Percentiles rank a stretch among this genome's conserved stretches.
Evolutionary conservation across 2,113 vertebrate genomes (phyloP).

Genomic region (Lasiurus borealis): DNA sequence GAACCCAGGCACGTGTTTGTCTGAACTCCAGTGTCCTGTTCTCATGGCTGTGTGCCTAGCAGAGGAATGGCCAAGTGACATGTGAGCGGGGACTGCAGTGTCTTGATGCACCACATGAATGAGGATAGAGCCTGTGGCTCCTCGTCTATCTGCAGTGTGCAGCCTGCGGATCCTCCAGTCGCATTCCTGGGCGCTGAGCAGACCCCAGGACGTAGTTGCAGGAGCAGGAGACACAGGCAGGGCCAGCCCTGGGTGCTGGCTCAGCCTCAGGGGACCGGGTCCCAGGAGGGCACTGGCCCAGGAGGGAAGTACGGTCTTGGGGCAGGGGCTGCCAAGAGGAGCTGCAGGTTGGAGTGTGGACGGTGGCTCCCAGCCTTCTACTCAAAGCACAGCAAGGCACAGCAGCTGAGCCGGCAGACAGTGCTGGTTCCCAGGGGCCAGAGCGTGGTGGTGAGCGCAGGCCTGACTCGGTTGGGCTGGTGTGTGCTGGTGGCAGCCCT

Average conservation of each 20-base stretch:
- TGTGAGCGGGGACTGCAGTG: background rate
- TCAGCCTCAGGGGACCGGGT: background rate
- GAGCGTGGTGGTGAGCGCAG: background rate
- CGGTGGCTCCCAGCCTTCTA: background rate
- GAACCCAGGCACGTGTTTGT: too few relatives aligned
- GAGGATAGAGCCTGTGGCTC: background rate
- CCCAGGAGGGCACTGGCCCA: background rate
- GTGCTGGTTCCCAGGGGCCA: background rate
- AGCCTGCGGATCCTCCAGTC: background rate
- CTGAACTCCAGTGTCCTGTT: background rate
- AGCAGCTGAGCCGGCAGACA: too few relatives aligned
- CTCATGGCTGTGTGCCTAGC: background rate
- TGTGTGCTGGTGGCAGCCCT: too few relatives aligned
- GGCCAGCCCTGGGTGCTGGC: background rate
- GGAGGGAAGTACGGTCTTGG: background rate
- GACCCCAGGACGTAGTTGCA: background rate
- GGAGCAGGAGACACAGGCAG: background rate
- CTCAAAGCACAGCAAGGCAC: too few relatives aligned
- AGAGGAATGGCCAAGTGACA: background rate
- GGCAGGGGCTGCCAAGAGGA: background rate
- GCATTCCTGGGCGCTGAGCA: background rate
- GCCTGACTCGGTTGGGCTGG: fast-evolving
- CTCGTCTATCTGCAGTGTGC: background rate
- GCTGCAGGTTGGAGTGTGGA: background rate
- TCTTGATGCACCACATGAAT: background rate